Percentiles rank a stretch among this genome's conserved stretches.
Conservation (phyloP, 2,797 vertebrate genomes). For the Dicrostonyx torquatus region DNA sequence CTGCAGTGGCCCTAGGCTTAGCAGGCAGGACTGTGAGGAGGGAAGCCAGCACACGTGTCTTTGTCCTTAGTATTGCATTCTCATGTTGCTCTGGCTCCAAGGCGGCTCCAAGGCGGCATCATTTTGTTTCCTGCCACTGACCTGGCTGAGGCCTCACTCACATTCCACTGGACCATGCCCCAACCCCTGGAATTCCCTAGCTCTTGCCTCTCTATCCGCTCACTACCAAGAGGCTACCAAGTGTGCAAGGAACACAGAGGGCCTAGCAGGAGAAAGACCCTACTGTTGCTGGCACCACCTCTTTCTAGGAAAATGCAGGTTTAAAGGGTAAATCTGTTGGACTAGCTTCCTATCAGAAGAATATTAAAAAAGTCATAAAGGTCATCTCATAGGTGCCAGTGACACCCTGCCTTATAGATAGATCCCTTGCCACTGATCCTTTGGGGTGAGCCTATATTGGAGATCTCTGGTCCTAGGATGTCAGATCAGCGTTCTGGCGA, state of each 20-base stretch:
- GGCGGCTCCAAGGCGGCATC: background rate
- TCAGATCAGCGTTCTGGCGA: background rate
- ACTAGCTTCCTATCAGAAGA: background rate
- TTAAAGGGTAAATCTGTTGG: background rate
- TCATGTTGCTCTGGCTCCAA: background rate
- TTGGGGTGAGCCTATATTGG: too few relatives aligned
- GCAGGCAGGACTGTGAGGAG: background rate
- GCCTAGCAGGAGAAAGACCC: background rate
- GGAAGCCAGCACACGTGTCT: background rate
- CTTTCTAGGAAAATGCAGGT: background rate
- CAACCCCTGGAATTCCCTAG: background rate
- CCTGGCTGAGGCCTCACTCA: background rate
- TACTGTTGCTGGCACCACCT: too few relatives aligned
- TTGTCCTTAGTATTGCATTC: background rate
- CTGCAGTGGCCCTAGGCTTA: background rate
- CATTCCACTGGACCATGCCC: background rate
- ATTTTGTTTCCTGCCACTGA: background rate
- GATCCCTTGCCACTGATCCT: background rate
- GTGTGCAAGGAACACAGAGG: background rate
- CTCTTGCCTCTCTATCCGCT: too few relatives aligned
- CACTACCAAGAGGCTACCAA: background rate
- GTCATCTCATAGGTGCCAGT: background rate
- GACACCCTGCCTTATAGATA: background rate
- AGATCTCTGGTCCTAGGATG: background rate
- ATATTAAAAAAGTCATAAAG: background rate